Evolutionary conservation across 2,113 vertebrate genomes (phyloP).

Genomic region (Myxocyprinus asiaticus): DNA sequence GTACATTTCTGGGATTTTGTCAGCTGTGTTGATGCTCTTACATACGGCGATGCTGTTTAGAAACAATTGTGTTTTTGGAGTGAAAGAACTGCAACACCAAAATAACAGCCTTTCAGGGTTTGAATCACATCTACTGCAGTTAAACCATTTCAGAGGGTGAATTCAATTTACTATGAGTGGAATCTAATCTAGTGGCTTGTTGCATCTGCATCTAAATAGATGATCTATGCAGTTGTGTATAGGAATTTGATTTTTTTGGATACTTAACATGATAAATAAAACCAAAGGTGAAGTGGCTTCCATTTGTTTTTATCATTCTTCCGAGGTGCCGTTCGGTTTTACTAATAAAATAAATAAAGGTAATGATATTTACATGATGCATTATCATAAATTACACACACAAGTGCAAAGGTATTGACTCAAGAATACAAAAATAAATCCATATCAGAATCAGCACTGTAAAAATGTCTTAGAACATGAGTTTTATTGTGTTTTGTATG

Average conservation of each 20-base stretch:
- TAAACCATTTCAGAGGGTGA: neutral
- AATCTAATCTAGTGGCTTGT: neutral
- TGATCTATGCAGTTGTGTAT: too few species aligned
- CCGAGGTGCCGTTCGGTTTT: too few species aligned
- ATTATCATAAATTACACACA: neutral
- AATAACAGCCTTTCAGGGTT: neutral
- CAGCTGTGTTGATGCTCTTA: slow-evolving; percentile 13
- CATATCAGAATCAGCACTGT: neutral
- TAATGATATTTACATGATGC: too few species aligned
- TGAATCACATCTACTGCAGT: neutral
- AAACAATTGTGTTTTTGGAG: neutral
- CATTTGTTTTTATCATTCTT: too few species aligned
- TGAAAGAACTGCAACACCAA: neutral
- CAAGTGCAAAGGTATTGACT: too few species aligned
- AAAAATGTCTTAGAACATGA: slow-evolving; percentile 31
- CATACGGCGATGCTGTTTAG: neutral
- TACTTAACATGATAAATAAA: too few species aligned
- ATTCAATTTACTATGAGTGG: neutral
- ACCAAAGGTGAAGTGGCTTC: too few species aligned
- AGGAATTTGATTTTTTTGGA: too few species aligned
- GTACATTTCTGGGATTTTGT: neutral
- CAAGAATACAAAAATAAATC: slow-evolving; percentile 11
- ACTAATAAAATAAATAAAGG: too few species aligned
- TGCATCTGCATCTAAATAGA: neutral
- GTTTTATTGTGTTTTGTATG: slow-evolving; percentile 44